Conservation (phyloP, 2,797 vertebrate genomes). For the Borostomias antarcticus region DNA sequence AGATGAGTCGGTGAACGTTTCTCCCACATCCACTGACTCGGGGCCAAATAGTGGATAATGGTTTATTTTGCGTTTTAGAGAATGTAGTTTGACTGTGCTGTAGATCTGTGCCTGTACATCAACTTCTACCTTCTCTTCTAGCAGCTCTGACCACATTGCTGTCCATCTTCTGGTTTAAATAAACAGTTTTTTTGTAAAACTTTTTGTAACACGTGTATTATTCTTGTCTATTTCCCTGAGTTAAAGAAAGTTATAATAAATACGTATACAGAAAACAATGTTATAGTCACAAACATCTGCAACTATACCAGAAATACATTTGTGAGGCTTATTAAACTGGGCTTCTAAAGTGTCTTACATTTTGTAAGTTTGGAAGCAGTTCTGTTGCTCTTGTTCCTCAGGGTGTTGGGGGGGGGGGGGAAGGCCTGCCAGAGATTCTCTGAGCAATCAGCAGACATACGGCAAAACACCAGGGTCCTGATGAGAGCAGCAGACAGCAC, state of each 20-base stretch:
- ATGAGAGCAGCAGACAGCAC: slow-evolving; percentile 68
- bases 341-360: neutral
- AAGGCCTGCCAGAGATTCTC: slow-evolving; percentile 25
- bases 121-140: neutral
- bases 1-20: neutral
- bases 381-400: neutral
- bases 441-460: slow-evolving; percentile 43
- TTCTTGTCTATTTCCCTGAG: neutral
- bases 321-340: too few species aligned
- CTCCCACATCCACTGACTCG: neutral
- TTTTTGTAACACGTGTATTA: neutral
- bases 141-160: neutral
- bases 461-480: slow-evolving; percentile 38
- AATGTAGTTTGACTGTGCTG: neutral
- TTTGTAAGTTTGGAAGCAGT: slow-evolving; percentile 5
- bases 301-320: too few species aligned
- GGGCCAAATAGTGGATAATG: neutral
- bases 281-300: too few species aligned
- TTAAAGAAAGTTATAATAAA: too few species aligned
- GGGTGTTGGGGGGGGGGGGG: slow-evolving; percentile 30
- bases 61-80: neutral
- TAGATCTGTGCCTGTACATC: neutral
- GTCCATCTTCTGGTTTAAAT: neutral
- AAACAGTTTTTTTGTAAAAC: neutral
- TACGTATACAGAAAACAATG: too few species aligned